Evolutionary conservation across 2,797 vertebrate genomes (phyloP).

Genomic region (Nannoperca australis): DNA sequence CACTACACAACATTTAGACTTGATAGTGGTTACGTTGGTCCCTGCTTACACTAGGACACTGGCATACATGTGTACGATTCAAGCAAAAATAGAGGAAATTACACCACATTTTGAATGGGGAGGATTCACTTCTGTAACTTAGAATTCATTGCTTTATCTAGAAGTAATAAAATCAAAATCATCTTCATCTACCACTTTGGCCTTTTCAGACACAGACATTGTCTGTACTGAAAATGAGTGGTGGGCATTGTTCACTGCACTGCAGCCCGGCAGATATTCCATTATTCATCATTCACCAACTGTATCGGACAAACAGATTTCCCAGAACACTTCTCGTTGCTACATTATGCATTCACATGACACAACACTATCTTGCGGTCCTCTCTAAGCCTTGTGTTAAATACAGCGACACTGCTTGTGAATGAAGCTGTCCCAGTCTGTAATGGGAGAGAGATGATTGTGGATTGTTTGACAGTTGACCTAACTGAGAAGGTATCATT

Average conservation of each 20-base stretch:
- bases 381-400: conserved; percentile 42
- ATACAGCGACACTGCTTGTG: conserved; percentile 33
- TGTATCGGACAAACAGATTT: conserved; percentile 54
- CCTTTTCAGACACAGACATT: conserved; percentile 15
- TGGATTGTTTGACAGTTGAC: conserved; percentile 27
- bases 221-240: conserved; percentile 30
- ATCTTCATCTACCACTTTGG: conserved; percentile 3
- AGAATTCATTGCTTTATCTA: not conserved
- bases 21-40: not conserved
- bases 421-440: conserved; percentile 30
- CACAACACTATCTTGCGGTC: conserved; percentile 43
- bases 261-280: conserved; percentile 45
- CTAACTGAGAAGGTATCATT: conserved; percentile 34
- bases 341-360: conserved; percentile 68
- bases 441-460: not conserved
- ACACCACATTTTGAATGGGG: not conserved
- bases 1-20: not conserved
- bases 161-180: conserved; percentile 9
- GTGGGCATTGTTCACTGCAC: conserved; percentile 31
- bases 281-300: conserved; percentile 68
- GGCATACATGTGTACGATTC: not conserved
- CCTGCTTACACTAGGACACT: not conserved
- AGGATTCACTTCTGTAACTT: not conserved
- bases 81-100: not conserved
- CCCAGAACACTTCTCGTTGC: conserved; percentile 33